Percentiles rank a stretch among this genome's conserved stretches.
phyloP scores from a whole-genome alignment of 1,140 invertebrate genomes.

The Neodiprion virginianus region DNA sequence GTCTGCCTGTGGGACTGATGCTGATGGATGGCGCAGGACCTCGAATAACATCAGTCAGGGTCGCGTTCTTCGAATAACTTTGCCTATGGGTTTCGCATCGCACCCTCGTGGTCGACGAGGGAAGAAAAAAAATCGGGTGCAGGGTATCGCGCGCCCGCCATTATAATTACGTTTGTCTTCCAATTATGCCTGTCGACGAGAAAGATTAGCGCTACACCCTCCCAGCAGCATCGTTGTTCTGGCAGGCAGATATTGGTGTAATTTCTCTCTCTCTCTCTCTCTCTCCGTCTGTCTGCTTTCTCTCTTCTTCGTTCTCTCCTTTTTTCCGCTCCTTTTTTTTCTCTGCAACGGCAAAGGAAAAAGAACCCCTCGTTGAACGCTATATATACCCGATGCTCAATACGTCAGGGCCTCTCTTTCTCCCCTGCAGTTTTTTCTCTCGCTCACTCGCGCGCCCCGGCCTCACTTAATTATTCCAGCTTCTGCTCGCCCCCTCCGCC shows the following conservation, averaged over 20 bases:
- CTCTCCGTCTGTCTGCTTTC: conserved; percentile 22
- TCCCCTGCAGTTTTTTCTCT: conserved; percentile 26
- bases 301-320: no score
- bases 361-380: conserved; percentile 28
- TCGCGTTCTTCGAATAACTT: conserved; percentile 6
- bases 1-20: not conserved
- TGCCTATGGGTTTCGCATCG: not conserved
- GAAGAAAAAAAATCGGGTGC: not conserved
- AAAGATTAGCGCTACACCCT: conserved; percentile 40
- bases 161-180: conserved; percentile 34
- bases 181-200: conserved; percentile 45
- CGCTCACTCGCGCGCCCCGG: conserved; percentile 41
- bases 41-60: not conserved
- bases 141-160: conserved; percentile 24
- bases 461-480: conserved; percentile 55
- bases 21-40: not conserved
- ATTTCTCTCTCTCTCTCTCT: conserved; percentile 38
- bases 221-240: conserved; percentile 31
- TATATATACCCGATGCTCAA: conserved; percentile 17
- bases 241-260: conserved; percentile 49
- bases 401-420: conserved; percentile 22
- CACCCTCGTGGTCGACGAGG: conserved; percentile 9
- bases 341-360: conserved; percentile 34
- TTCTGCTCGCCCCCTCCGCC: conserved; percentile 31
- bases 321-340: not conserved